Evolutionary conservation across 2,797 vertebrate genomes (phyloP), one percentile per base, ranked within the genome.

Genomic region (Sandelia bainsii): DNA sequence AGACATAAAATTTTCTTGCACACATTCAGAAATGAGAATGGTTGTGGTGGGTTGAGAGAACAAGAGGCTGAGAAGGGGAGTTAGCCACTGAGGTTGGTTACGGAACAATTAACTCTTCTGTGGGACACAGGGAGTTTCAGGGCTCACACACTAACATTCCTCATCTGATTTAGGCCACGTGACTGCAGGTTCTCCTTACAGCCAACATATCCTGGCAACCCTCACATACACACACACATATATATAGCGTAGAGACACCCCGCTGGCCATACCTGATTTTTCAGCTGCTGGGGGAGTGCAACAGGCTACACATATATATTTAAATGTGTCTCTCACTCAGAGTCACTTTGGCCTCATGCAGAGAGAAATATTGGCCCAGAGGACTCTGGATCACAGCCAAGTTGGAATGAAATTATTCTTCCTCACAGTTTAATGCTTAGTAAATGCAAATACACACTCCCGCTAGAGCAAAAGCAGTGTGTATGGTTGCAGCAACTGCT

Each of bases 151-250:
- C 17, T 62, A 49, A 79, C 84, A 89, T 89, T 91, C 89, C 79
- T 83, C 64, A 32, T 76, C 69, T 72, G 63, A 83, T 86, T 83
- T 65, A 74, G 32, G 46, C 74, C 88, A 82, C 29, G 69, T 90
- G 89, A 91, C 75, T 69, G 56, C 62, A 81, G 75, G 69, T 65
- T 82, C 65, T 77, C 70, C 62, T 71, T 37, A 44, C 50, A 56
- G 58, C 39, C 66, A 42, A 48, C 61, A 80, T 71, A 79, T 72
- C 86, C 54, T 62, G 81, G 79, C 76, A 82, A 88, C 86, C 56
- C 63, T 37, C 32, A 23, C 50, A 51, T 29, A 39, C 42, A 71
- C 19, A 45, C 52, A 32, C 16, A 48, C 22, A 67, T 44, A 69
- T n/a, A 59, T 13, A 70, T 37, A 56, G 42, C 46, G 37, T 40